Conservation (phyloP, 2,888 invertebrate genomes). For the Philereme transversata region DNA sequence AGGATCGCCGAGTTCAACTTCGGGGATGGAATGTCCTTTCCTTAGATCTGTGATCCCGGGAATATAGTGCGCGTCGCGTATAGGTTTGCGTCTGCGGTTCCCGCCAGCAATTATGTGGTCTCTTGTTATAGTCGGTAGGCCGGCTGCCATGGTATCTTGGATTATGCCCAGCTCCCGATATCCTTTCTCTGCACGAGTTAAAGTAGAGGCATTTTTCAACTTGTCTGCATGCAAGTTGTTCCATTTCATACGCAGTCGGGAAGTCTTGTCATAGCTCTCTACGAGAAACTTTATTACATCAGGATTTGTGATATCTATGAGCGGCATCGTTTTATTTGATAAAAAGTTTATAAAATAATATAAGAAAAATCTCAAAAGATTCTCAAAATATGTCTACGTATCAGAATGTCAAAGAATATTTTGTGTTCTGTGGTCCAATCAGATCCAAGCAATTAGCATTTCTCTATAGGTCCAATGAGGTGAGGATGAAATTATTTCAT, state of each 20-base stretch:
- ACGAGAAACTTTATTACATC: constrained; percentile 54
- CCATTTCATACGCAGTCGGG: constrained; percentile 57
- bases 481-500: too few relatives aligned
- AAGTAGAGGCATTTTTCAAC: constrained; percentile 48
- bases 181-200: constrained; percentile 49
- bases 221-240: constrained; percentile 40
- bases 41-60: constrained; percentile 42
- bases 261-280: constrained; percentile 57
- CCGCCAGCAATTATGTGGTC: constrained; percentile 42
- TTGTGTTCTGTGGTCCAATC: too few relatives aligned
- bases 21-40: constrained; percentile 52
- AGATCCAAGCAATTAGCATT: too few relatives aligned
- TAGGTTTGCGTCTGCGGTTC: constrained; percentile 43
- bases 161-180: constrained; percentile 38
- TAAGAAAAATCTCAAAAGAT: too few relatives aligned
- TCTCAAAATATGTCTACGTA: too few relatives aligned
- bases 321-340: constrained; percentile 46
- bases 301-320: constrained; percentile 54
- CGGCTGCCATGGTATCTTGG: constrained; percentile 42
- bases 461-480: too few relatives aligned
- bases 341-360: too few relatives aligned
- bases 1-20: constrained; percentile 54
- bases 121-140: constrained; percentile 47
- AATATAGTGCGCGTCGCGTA: constrained; percentile 45
- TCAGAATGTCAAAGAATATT: too few relatives aligned